Evolutionary conservation across 2,113 vertebrate species (phyloP).

Genomic region (Gobiocypris rarus): DNA sequence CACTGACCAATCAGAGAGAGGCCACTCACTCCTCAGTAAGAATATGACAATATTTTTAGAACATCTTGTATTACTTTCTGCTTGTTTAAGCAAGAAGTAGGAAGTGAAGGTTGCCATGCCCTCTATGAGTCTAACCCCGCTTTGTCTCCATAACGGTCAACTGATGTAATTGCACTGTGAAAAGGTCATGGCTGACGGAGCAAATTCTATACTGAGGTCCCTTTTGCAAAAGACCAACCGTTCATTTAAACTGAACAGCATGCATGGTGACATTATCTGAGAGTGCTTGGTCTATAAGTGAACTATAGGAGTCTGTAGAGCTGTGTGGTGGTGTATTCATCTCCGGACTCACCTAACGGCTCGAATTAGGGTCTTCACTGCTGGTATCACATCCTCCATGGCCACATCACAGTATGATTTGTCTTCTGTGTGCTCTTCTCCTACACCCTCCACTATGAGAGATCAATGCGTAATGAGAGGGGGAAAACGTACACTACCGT

Average conservation of each 20-base stretch:
- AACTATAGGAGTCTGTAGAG: neutral
- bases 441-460: slow-evolving; percentile 77
- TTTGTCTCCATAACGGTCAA: slow-evolving; percentile 38
- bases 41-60: slow-evolving; percentile 18
- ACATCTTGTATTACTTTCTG: slow-evolving; percentile 43
- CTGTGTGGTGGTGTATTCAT: slow-evolving; percentile 12
- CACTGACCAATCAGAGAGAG: slow-evolving; percentile 3
- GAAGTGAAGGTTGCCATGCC: slow-evolving; percentile 5
- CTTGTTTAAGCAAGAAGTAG: slow-evolving; percentile 34
- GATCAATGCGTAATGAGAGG: slow-evolving; percentile 9
- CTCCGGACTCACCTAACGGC: slow-evolving; percentile 84
- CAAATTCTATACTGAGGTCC: slow-evolving; percentile 30
- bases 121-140: slow-evolving; percentile 3
- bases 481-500: neutral
- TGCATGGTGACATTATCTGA: slow-evolving; percentile 19
- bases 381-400: slow-evolving; percentile 91
- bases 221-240: slow-evolving; percentile 35
- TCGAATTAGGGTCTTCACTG: slow-evolving; percentile 91
- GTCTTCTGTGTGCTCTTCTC: slow-evolving; percentile 88
- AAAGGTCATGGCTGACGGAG: slow-evolving; percentile 52
- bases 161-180: slow-evolving; percentile 30
- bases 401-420: slow-evolving; percentile 89
- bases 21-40: neutral
- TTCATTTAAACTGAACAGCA: slow-evolving; percentile 21
- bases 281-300: neutral